Base-by-base conservation (phyloP, 2,888 invertebrate genomes). In the Slavum lentiscoides region DNA sequence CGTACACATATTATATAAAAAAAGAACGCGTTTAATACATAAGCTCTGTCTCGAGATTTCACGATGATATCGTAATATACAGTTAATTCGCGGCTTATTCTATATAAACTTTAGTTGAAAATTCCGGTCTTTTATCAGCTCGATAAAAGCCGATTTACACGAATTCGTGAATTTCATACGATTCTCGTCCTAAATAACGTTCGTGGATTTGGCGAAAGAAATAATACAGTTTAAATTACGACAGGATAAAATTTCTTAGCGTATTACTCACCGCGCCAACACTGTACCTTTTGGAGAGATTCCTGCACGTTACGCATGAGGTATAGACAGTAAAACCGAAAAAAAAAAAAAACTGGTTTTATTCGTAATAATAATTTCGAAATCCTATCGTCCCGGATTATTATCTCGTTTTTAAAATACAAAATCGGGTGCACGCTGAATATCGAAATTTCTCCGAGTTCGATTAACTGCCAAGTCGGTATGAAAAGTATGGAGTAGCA, bases 371-470 rank as follows among this genome's bases (percentile, higher is more conserved):
- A 19, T 55, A n/a, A 55, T 19, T 55, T 55, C 5, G 15, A 61
- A 61, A 21, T 13, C 21, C 21, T 59, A 59, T 11, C 13, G 23
- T 13, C 9, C 13, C 23, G 23, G 11, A 39, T 67, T 23, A 67
- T 13, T 15, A 39, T 49, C 13, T 75, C 7, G 53, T 59, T 75
- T n/a, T 58, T 43, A 67, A 75, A 74, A 43, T 49, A 68, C 39
- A 43, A 59, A 68, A 59, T 43, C 30, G 13, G 30, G n/a, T 68
- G 30, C 67, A 59, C 75, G n/a, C 11, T 15, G 30, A 68, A 68
- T 68, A 59, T n/a, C 64, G 39, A 64, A 15, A 23, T 43, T 30
- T 59, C 58, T 17, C 66, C n/a, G n/a, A 43, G n/a, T 66, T 39
- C 39, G 43, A 68, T 68, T 43, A n/a, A 9, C 37, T 13, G 67